A percentile compares a stretch with the other conserved stretches of the same genome.
Conservation (phyloP, 1,140 invertebrate genomes). For the Sitobion miscanthi region DNA sequence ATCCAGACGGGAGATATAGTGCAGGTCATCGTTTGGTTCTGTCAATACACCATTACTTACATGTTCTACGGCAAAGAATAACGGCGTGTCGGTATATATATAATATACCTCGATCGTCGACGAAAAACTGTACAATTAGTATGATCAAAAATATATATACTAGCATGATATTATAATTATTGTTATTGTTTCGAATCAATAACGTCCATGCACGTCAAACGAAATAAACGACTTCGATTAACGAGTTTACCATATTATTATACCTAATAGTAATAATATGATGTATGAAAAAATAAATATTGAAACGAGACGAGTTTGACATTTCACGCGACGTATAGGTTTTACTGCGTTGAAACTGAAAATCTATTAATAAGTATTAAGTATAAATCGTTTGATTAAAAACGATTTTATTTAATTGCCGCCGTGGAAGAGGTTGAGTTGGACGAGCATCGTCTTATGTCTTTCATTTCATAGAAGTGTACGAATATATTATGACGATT, state of each 20-base stretch:
- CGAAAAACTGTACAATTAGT: neutral
- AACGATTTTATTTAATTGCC: neutral
- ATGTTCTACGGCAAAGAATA: accelerated
- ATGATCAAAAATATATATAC: neutral
- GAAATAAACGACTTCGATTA: neutral
- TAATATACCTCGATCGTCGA: neutral
- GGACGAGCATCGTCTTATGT: neutral
- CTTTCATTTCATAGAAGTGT: neutral
- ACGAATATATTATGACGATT: neutral
- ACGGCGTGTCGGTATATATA: neutral
- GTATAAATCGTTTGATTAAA: neutral
- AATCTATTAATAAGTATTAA: neutral
- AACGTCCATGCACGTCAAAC: neutral
- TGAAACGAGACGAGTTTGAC: neutral
- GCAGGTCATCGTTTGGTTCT: neutral
- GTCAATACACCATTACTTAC: neutral
- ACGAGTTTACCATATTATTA: neutral
- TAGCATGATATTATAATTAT: neutral
- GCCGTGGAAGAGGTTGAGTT: neutral
- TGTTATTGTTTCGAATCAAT: neutral
- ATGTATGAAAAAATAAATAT: too few species aligned
- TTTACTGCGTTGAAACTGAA: neutral
- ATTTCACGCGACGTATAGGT: neutral
- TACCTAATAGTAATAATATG: neutral
- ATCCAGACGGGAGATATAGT: neutral